Conservation (phyloP, 2,797 vertebrate genomes). For the Hoplostethus atlanticus region DNA sequence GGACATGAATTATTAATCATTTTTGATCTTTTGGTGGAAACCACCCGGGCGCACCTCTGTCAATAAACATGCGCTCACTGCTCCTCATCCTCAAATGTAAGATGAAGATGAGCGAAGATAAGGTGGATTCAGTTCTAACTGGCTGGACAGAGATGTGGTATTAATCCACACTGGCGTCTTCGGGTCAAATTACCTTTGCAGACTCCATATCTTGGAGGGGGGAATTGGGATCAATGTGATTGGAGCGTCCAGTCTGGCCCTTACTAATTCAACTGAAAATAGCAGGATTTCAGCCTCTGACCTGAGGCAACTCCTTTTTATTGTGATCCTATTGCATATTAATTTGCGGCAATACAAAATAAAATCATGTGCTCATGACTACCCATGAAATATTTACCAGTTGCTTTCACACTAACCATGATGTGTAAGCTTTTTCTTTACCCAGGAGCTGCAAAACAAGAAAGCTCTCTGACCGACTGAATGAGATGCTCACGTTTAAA, state of each 20-base stretch:
- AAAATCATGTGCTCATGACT: constrained; percentile 52
- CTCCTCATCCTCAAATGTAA: constrained; percentile 35
- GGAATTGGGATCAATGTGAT: constrained; percentile 52
- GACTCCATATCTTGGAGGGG: constrained; percentile 27
- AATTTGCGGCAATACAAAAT: constrained; percentile 39
- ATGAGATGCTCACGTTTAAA: constrained; percentile 11
- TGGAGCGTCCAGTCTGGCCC: constrained; percentile 18
- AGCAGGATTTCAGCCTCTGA: constrained; percentile 7
- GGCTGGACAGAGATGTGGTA: neutral
- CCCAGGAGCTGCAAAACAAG: constrained; percentile 11
- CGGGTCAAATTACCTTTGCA: constrained; percentile 44
- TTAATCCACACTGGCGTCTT: constrained; percentile 13
- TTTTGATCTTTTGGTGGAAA: constrained; percentile 57
- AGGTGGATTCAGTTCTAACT: neutral
- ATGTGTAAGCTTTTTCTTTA: constrained; percentile 27
- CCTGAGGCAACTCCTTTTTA: constrained; percentile 6
- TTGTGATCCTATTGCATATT: constrained; percentile 39
- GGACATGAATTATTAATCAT: constrained; percentile 60
- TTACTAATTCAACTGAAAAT: constrained; percentile 38
- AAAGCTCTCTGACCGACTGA: constrained; percentile 5
- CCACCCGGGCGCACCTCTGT: neutral
- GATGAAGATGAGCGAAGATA: constrained; percentile 36
- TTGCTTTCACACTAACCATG: constrained; percentile 31
- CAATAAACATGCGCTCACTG: constrained; percentile 10
- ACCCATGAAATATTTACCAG: constrained; percentile 68